Evolutionary conservation across 92 coral and sea anemone genomes (phyloP), one percentile per base, ranked within the genome.

Genomic region (Bergia sp.): DNA sequence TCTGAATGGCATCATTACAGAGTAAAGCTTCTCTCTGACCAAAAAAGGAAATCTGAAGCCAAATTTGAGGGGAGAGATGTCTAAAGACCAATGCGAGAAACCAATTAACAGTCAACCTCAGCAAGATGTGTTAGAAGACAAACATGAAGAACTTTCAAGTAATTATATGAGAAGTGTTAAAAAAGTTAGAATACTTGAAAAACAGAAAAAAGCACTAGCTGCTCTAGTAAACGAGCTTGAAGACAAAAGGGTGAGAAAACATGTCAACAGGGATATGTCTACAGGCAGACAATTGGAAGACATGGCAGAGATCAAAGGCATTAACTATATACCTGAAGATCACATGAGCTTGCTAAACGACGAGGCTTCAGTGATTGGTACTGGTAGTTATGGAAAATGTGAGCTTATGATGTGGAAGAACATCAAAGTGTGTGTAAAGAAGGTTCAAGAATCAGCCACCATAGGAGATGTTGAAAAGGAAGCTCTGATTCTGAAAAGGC

Each of bases 371-470:
- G 76, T 41, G 12, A 65, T 65, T 49, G 77, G 87, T 8, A 21
- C 76, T 82, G 77, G 87, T 7, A 72, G 76, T 72, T 89, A 84
- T 89, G 89, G 89, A 16, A 75, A 84, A 12, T 89, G 92, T 89
- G 92, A 85, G 67, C 80, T 89, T n/a, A 85, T 84, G 89, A 83
- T 58, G 37, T 89, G 79, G 84, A 89, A 65, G 71, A 89, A 89
- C 80, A 89, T 89, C 39, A 77, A 83, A 40, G 92, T 85, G 29
- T 89, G 92, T 89, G 89, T 89, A n/a, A 89, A 77, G 40, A 89
- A 78, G 77, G 79, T 80, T 8, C 89, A 89, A 80, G 29, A 61
- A 40, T 36, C 58, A 29, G 50, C 85, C 49, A 75, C 50, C 18
- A 47, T 72, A 61, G 69, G 40, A 47, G 92, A 67, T 20, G 89